Base-by-base conservation (phyloP, 2,888 invertebrate genomes). In the Ashinkailepas kermadecensis region DNA sequence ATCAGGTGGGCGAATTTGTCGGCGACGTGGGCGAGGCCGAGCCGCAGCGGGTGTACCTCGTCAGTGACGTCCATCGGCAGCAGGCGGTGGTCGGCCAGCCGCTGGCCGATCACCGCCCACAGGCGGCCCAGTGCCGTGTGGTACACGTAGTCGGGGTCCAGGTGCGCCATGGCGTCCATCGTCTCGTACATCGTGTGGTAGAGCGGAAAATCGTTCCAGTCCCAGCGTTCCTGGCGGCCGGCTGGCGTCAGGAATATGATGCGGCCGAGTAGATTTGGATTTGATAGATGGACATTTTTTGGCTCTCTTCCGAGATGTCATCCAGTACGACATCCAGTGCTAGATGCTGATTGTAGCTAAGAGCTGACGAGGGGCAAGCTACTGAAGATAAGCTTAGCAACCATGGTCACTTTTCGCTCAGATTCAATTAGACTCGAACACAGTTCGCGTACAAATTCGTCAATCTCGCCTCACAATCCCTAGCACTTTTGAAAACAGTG, bases 141-240 rank as follows among this genome's bases (percentile, higher is more conserved):
- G 39, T 86, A 85, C n/a, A 83, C 84, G 84, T 86, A 87, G 59
- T 85, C 84, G 0, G 86, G 86, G 84, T 88, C 88, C 25, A 87
- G 85, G 39, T 83, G 85, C 74, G 84, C 83, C 78, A 87, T 85
- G 62, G 87, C 86, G 11, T 86, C 85, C 83, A 86, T 86, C 18
- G 85, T 87, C 81, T 88, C 87, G 58, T 86, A 86, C n/a, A 86
- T 83, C 0, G 87, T 87, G 82, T 87, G 87, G 82, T 86, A 86
- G 13, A 86, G 86, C 18, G 87, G 87, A 82, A 87, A 87, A 79
- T 84, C 84, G n/a, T 82, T 81, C 81, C 83, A 82, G 79, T 81
- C 62, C 80, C 82, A 83, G 65, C 83, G 82, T 11, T 82, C 82
- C 79, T 79, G 79, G 70, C 82, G 81, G 15, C 62, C 67, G 23